Percentiles rank a stretch among this genome's conserved stretches.
These are phyloP conservation scores for Syrmaticus mikado DNA, from an alignment of 2,113 vertebrate genomes.

Conservation along the genomic window DNA sequence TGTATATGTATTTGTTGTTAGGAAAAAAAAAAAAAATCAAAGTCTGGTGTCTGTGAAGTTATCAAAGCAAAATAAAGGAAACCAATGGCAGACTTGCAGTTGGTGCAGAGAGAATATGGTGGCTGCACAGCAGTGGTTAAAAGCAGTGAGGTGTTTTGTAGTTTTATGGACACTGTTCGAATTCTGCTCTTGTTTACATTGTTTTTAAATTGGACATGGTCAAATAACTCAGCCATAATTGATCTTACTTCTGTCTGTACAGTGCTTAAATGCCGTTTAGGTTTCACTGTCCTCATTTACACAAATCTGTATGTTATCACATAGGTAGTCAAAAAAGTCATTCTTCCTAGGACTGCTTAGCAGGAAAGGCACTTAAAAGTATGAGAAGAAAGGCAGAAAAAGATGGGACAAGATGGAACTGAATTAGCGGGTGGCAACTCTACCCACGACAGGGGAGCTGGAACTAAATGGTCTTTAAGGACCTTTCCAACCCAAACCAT, in stretches of 20 bases:
- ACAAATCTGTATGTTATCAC: background rate
- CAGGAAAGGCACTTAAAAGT: background rate
- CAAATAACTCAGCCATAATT: background rate
- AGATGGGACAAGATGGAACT: background rate
- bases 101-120: background rate
- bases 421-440: background rate
- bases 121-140: background rate
- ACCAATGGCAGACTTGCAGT: background rate
- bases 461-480: background rate
- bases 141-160: background rate
- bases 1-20: background rate
- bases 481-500: background rate
- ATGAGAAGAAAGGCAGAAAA: background rate
- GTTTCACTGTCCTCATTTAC: background rate
- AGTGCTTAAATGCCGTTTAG: background rate
- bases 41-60: background rate
- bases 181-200: background rate
- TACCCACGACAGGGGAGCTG: too few species aligned
- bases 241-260: background rate
- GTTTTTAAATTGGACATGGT: background rate
- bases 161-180: constrained; percentile 18
- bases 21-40: background rate
- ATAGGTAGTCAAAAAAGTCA: background rate
- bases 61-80: background rate
- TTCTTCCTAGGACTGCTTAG: background rate